Conservation (phyloP, 2,113 vertebrate species). For the Lynx canadensis region DNA sequence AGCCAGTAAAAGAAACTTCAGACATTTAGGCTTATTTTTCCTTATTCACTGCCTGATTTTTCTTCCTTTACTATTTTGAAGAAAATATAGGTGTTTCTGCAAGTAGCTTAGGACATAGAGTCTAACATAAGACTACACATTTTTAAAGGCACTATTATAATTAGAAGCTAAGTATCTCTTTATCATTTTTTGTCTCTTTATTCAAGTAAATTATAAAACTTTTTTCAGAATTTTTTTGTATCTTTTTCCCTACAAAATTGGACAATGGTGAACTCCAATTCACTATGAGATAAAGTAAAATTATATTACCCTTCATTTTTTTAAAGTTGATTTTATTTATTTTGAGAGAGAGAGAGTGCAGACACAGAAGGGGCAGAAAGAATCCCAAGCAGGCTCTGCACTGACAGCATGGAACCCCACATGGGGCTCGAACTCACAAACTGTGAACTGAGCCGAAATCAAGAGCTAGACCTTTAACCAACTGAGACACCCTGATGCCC, state of each 20-base stretch:
- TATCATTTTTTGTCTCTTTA: not conserved
- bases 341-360: no score
- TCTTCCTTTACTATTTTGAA: not conserved
- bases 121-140: not conserved
- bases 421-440: no score
- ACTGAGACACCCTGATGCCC: no score
- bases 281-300: constrained; percentile 31
- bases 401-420: no score
- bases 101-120: constrained; percentile 10
- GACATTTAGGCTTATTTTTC: not conserved
- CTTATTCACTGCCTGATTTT: not conserved
- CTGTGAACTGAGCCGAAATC: no score
- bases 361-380: no score
- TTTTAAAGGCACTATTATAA: not conserved
- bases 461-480: no score
- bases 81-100: not conserved
- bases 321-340: no score
- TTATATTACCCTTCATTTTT: not conserved
- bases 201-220: not conserved
- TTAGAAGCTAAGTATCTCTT: constrained; percentile 5
- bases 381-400: no score
- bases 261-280: not conserved
- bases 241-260: not conserved
- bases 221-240: not conserved
- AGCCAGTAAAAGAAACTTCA: constrained; percentile 17